A percentile compares a stretch with the other conserved stretches of the same genome.
These are phyloP conservation scores for Phocides pigmalion DNA, from an alignment of 1,140 invertebrate genomes.

Conservation along the genomic window DNA sequence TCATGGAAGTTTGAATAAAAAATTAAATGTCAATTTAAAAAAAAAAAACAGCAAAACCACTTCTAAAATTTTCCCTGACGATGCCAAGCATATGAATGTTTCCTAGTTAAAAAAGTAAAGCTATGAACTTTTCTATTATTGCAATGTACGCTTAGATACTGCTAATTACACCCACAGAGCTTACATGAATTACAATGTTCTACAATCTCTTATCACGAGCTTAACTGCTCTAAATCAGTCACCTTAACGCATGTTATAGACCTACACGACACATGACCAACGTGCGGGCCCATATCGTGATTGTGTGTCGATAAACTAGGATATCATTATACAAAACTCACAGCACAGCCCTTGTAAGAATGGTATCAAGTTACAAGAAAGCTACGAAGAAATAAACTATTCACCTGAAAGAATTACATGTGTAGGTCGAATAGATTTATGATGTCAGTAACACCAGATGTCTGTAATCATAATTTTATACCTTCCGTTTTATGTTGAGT, in stretches of 20 bases:
- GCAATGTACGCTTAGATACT: neutral
- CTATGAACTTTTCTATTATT: too few relatives aligned
- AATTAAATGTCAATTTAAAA: too few relatives aligned
- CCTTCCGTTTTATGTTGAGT: neutral
- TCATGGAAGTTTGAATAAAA: too few relatives aligned
- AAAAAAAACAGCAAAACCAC: too few relatives aligned
- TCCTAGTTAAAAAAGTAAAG: too few relatives aligned
- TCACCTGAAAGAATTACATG: constrained; percentile 23
- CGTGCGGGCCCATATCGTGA: neutral
- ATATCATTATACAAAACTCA: constrained; percentile 14
- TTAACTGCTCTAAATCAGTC: constrained; percentile 15
- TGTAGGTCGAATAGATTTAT: constrained; percentile 10
- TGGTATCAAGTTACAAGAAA: neutral
- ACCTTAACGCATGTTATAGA: neutral
- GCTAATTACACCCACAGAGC: neutral
- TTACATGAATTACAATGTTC: neutral
- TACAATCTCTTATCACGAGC: constrained; percentile 26
- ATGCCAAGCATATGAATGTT: too few relatives aligned
- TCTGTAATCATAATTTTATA: constrained; percentile 3
- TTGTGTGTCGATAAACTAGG: constrained; percentile 6
- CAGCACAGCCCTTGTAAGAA: constrained; percentile 8
- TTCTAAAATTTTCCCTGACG: too few relatives aligned
- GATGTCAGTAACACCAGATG: constrained; percentile 1
- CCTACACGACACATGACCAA: constrained; percentile 5
- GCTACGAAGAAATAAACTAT: constrained; percentile 21